These are phyloP conservation scores for Psittacula echo DNA, from an alignment of 2,797 vertebrate genomes.

Conservation along the genomic window DNA sequence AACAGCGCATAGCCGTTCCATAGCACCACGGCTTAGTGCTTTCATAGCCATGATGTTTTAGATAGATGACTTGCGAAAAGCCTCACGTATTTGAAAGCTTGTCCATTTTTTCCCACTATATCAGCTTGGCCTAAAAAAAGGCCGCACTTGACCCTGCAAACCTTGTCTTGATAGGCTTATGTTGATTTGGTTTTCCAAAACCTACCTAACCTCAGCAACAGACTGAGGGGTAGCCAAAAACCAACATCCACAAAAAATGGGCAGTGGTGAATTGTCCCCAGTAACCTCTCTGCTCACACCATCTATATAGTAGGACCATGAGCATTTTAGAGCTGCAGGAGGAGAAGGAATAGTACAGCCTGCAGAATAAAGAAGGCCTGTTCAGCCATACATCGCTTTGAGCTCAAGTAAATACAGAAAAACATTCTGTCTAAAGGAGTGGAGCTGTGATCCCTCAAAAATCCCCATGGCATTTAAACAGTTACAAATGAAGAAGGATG, in stretches of 20 bases:
- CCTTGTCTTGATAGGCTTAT: background rate
- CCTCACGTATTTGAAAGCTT: background rate
- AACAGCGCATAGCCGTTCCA: background rate
- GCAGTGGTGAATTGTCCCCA: background rate
- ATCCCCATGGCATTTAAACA: background rate
- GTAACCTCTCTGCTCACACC: background rate
- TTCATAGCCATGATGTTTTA: background rate
- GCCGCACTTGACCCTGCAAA: background rate
- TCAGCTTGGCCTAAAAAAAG: background rate
- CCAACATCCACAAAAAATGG: background rate
- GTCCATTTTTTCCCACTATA: background rate
- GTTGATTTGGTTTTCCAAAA: background rate
- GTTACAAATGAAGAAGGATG: background rate
- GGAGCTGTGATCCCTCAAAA: background rate
- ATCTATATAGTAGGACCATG: background rate
- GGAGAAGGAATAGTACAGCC: background rate
- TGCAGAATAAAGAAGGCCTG: background rate
- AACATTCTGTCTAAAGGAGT: background rate
- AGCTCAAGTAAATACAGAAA: background rate
- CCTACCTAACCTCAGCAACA: background rate
- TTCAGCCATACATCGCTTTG: background rate
- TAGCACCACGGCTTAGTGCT: background rate
- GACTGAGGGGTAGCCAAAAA: background rate
- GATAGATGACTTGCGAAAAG: background rate
- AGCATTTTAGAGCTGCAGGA: background rate